These are phyloP conservation scores for Scaptomyza hsui DNA, from an alignment of 1,140 invertebrate genomes.

Conservation along the genomic window DNA sequence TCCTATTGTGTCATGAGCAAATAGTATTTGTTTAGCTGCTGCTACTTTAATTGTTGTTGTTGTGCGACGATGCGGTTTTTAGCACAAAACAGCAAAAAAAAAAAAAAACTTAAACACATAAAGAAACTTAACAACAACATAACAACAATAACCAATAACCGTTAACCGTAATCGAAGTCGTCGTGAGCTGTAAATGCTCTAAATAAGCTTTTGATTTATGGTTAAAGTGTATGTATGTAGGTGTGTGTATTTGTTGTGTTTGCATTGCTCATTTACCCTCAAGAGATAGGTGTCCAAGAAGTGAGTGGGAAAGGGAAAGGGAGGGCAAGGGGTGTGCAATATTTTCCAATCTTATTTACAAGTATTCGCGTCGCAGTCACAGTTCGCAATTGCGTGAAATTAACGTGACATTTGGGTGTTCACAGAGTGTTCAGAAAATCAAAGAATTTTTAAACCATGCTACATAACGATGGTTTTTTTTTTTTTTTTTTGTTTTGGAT, in stretches of 20 bases:
- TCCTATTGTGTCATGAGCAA: constrained; percentile 34
- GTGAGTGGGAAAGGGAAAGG: too few species aligned
- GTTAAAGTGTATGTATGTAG: too few species aligned
- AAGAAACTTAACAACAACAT: too few species aligned
- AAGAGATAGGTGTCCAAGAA: too few species aligned
- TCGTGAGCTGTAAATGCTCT: constrained; percentile 27
- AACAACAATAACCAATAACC: not conserved
- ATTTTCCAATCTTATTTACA: constrained; percentile 73
- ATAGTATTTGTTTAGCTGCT: not conserved
- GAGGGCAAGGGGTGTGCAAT: too few species aligned
- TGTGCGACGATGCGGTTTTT: constrained; percentile 43
- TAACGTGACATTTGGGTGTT: constrained; percentile 63
- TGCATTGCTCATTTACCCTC: constrained; percentile 2
- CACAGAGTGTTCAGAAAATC: not conserved
- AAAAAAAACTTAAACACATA: not conserved
- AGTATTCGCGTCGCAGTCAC: constrained; percentile 21
- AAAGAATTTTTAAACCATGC: too few species aligned
- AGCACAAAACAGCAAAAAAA: constrained; percentile 73
- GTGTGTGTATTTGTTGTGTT: too few species aligned
- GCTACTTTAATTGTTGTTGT: not conserved
- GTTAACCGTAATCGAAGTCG: constrained; percentile 10
- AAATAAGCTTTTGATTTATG: constrained; percentile 66
- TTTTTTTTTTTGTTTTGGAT: too few species aligned
- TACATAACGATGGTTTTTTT: too few species aligned
- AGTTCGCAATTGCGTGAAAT: constrained; percentile 53